A percentile compares a stretch with the other conserved stretches of the same genome.
phyloP scores from a whole-genome alignment of 2,113 vertebrate species.

The Cyanoderma ruficeps region DNA sequence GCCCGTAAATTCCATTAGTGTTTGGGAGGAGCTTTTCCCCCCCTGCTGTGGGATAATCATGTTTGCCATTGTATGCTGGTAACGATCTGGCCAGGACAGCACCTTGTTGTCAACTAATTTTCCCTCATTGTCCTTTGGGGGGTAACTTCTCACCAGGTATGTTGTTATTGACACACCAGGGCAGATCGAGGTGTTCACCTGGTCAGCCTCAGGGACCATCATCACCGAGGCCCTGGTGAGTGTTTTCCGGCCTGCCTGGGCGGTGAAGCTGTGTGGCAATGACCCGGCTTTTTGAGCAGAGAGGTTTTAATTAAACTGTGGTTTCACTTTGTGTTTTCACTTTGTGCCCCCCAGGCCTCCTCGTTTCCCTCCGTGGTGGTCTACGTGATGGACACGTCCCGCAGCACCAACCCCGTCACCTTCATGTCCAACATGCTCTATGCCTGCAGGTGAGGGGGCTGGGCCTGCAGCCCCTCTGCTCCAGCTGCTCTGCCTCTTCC shows the following conservation, averaged over 20 bases:
- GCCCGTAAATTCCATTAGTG: background rate
- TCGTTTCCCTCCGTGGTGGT: slow-evolving; percentile 92
- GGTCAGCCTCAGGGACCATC: slow-evolving; percentile 97
- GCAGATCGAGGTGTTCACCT: slow-evolving; percentile 98
- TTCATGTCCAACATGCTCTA: slow-evolving; percentile 99
- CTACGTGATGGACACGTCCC: slow-evolving; percentile 98
- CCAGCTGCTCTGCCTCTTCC: background rate
- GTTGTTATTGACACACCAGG: slow-evolving; percentile 97
- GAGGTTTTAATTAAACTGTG: background rate
- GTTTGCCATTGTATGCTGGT: background rate
- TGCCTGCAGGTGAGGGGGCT: slow-evolving; percentile 90
- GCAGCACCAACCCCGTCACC: slow-evolving; percentile 92
- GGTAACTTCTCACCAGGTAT: slow-evolving; percentile 75
- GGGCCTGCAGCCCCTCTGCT: background rate
- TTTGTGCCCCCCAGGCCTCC: slow-evolving; percentile 90
- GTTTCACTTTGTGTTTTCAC: background rate
- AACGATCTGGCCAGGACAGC: background rate
- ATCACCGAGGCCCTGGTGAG: slow-evolving; percentile 94
- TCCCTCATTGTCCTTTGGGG: background rate
- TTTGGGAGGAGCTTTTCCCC: background rate
- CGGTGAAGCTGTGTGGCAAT: background rate
- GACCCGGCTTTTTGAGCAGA: background rate
- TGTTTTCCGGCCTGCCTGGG: no score
- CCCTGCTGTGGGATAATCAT: background rate
- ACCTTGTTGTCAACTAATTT: background rate